Evolutionary conservation across 2,113 vertebrate species (phyloP).

Genomic region (cattle (Bos taurus)): DNA sequence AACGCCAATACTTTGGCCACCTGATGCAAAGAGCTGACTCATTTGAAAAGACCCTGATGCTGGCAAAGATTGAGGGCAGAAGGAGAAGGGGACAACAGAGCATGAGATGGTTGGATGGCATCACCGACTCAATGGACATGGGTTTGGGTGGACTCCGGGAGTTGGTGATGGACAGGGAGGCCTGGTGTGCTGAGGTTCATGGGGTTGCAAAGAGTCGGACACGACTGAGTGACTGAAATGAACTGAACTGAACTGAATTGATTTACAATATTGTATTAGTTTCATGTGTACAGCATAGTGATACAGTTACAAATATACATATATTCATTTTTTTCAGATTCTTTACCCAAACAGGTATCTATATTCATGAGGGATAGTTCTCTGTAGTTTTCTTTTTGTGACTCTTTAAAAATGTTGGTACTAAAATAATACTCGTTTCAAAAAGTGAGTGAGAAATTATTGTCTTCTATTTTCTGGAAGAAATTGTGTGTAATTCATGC

Average conservation of each 20-base stretch:
- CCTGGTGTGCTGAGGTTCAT: no score
- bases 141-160: no score
- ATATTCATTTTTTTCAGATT: not conserved
- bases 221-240: accelerated
- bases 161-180: no score
- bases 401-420: not conserved
- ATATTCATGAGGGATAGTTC: not conserved
- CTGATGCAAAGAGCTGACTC: no score
- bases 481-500: not conserved
- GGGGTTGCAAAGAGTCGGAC: no score
- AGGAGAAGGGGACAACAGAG: accelerated
- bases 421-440: not conserved
- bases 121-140: no score
- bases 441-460: not conserved
- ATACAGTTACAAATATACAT: not conserved
- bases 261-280: not conserved
- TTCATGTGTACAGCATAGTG: not conserved
- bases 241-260: no score
- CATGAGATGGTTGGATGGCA: no score
- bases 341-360: not conserved
- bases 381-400: not conserved
- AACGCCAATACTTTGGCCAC: no score
- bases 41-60: no score
- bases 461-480: not conserved
- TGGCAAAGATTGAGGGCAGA: no score